Percentiles rank a stretch among this genome's conserved stretches.
These are phyloP conservation scores for Xestia xanthographa DNA, from an alignment of 2,888 invertebrate species.

Conservation along the genomic window DNA sequence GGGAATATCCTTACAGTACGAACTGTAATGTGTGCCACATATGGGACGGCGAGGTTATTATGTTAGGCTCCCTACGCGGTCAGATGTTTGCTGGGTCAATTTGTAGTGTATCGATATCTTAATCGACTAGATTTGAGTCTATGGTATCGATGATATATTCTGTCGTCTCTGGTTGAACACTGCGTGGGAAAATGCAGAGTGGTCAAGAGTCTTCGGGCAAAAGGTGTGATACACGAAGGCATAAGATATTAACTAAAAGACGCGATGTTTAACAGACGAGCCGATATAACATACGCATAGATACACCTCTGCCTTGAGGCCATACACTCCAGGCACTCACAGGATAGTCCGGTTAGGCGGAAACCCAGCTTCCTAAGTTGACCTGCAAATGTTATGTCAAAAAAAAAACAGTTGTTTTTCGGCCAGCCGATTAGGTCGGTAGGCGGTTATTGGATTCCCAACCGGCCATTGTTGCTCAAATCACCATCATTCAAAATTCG, in stretches of 20 bases:
- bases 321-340: too few species aligned
- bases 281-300: too few species aligned
- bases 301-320: too few species aligned
- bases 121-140: background rate
- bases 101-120: too few species aligned
- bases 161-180: background rate
- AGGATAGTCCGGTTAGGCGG: too few species aligned
- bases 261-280: background rate
- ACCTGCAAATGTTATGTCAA: too few species aligned
- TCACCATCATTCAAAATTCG: slow-evolving; percentile 21
- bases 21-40: background rate
- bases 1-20: slow-evolving; percentile 4
- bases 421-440: background rate
- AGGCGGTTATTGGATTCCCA: background rate
- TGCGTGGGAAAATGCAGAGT: too few species aligned
- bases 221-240: background rate
- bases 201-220: background rate
- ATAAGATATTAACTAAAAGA: background rate
- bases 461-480: slow-evolving; percentile 5
- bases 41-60: background rate
- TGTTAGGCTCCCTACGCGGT: background rate
- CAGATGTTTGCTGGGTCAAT: too few species aligned
- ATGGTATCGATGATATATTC: background rate
- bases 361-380: too few species aligned
- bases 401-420: too few species aligned